phyloP scores from a whole-genome alignment of 2,797 vertebrate species.

The Enteromius paludinosus region DNA sequence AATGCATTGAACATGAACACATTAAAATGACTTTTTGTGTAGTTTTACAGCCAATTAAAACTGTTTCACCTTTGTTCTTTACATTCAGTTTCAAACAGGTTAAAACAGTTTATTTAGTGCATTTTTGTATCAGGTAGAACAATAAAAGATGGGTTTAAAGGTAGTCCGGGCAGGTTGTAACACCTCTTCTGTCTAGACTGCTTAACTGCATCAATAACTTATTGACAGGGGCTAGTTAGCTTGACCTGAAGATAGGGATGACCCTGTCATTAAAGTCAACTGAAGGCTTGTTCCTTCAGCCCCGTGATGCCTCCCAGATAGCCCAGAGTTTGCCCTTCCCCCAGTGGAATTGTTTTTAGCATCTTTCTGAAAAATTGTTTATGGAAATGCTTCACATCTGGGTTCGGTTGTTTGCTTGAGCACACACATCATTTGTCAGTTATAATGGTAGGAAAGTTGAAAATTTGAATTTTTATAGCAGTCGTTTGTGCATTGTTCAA shows the following conservation, averaged over 20 bases:
- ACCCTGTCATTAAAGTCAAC: constrained; percentile 57
- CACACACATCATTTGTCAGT: neutral
- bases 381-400: constrained; percentile 30
- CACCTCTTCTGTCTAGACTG: constrained; percentile 77
- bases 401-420: constrained; percentile 1
- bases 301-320: neutral
- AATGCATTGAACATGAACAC: neutral
- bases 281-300: neutral
- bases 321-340: constrained; percentile 37
- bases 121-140: constrained; percentile 71
- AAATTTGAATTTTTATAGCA: constrained; percentile 17
- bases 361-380: constrained; percentile 26
- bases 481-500: neutral
- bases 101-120: constrained; percentile 32
- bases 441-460: constrained; percentile 16
- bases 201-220: constrained; percentile 78
- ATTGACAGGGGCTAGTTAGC: constrained; percentile 72
- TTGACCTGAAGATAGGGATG: constrained; percentile 67
- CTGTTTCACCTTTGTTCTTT: neutral
- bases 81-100: neutral
- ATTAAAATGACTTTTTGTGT: neutral
- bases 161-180: constrained; percentile 69
- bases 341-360: constrained; percentile 34
- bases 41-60: neutral
- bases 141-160: constrained; percentile 70